phyloP scores from a whole-genome alignment of 2,888 invertebrate species.

The Harmothoe impar region DNA sequence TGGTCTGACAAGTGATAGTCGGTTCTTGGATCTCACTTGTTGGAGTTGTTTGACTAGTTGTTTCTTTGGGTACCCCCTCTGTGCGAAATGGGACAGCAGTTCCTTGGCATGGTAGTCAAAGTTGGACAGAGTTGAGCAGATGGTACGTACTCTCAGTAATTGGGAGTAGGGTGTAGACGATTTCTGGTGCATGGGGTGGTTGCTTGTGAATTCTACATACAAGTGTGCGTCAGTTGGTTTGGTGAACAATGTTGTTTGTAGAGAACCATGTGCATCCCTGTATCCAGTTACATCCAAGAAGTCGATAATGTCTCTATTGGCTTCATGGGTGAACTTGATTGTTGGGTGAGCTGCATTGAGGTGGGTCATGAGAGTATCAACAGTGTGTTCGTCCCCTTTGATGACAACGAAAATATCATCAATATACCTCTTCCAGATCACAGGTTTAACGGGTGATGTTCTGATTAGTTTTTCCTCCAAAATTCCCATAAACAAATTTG shows the following conservation, averaged over 20 bases:
- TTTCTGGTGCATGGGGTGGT: slow-evolving; percentile 38
- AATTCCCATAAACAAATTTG: not conserved
- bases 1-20: not conserved
- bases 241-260: not conserved
- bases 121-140: not conserved
- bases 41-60: not conserved
- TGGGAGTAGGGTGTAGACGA: slow-evolving; percentile 6
- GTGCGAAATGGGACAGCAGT: not conserved
- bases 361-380: not conserved
- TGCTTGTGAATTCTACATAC: not conserved
- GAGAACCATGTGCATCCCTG: too few species aligned
- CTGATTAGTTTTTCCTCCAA: not conserved
- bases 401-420: not conserved
- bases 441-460: not conserved
- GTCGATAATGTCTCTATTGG: not conserved
- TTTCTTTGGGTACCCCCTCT: not conserved
- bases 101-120: not conserved
- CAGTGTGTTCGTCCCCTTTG: not conserved
- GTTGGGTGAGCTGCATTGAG: not conserved
- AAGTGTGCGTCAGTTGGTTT: slow-evolving; percentile 44
- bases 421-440: not conserved
- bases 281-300: not conserved
- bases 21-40: not conserved
- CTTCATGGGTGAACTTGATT: slow-evolving; percentile 22
- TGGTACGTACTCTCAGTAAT: not conserved